These are phyloP conservation scores for Netelia virgata DNA, from an alignment of 2,888 invertebrate genomes.

Conservation along the genomic window DNA sequence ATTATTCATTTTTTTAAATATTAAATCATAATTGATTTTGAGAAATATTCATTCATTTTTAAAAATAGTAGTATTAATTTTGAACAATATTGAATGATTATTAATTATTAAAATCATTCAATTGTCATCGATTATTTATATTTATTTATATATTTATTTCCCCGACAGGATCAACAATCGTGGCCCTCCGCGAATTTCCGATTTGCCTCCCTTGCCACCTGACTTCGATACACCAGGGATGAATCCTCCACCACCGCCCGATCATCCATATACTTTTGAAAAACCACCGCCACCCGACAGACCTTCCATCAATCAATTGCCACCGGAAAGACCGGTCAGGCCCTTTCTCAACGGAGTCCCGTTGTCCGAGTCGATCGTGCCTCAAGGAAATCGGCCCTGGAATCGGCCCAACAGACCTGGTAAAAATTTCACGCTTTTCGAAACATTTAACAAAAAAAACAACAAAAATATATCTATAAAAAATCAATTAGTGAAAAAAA, in stretches of 20 bases:
- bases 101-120: background rate
- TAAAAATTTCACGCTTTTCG: slow-evolving; percentile 60
- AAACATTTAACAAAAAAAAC: background rate
- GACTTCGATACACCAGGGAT: slow-evolving; percentile 88
- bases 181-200: slow-evolving; percentile 94
- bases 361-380: slow-evolving; percentile 91
- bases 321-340: slow-evolving; percentile 85
- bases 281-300: slow-evolving; percentile 86
- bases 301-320: slow-evolving; percentile 85
- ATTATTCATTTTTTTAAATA: no score
- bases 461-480: background rate
- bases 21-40: no score
- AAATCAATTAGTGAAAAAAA: no score
- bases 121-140: slow-evolving; percentile 10
- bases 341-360: slow-evolving; percentile 90
- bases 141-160: slow-evolving; percentile 58
- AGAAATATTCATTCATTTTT: no score
- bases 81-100: no score
- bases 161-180: slow-evolving; percentile 92
- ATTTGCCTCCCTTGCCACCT: slow-evolving; percentile 90
- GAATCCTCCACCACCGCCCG: slow-evolving; percentile 85
- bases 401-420: slow-evolving; percentile 72
- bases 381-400: slow-evolving; percentile 81
- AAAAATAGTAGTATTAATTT: no score
- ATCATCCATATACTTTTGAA: slow-evolving; percentile 90